These are phyloP conservation scores for Botia kubotai DNA, from an alignment of 2,797 vertebrate species.

Conservation along the genomic window DNA sequence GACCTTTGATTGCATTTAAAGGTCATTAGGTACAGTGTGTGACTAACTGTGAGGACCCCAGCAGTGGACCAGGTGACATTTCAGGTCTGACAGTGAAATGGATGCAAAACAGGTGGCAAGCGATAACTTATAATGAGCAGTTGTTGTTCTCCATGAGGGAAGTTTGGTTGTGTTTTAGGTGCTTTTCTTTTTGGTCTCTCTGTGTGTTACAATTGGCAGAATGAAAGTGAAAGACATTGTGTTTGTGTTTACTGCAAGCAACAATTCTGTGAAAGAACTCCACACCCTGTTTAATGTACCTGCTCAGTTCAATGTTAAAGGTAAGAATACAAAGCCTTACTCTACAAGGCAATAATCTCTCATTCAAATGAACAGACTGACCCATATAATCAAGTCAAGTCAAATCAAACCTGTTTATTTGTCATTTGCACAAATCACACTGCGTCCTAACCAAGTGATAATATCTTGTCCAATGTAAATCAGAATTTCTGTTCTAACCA, in stretches of 20 bases:
- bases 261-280: not conserved
- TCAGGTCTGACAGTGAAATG: slow-evolving; percentile 34
- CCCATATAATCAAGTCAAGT: not conserved
- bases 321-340: not conserved
- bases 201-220: not conserved
- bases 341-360: not conserved
- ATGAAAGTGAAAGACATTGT: slow-evolving; percentile 28
- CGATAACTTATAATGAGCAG: not conserved
- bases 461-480: not conserved
- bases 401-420: not conserved
- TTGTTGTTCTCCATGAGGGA: not conserved
- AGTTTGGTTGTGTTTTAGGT: slow-evolving; percentile 19
- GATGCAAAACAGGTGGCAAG: slow-evolving; percentile 17
- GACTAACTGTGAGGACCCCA: slow-evolving; percentile 18
- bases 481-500: not conserved
- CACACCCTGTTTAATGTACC: not conserved
- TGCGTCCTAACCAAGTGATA: not conserved
- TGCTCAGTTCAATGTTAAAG: not conserved
- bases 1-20: slow-evolving; percentile 33
- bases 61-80: slow-evolving; percentile 35
- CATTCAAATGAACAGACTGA: not conserved
- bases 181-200: not conserved
- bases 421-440: not conserved
- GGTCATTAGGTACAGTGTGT: slow-evolving; percentile 14
- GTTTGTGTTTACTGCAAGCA: not conserved